Base-by-base conservation (phyloP, 2,888 invertebrate genomes). In the Polydrusus cervinus region DNA sequence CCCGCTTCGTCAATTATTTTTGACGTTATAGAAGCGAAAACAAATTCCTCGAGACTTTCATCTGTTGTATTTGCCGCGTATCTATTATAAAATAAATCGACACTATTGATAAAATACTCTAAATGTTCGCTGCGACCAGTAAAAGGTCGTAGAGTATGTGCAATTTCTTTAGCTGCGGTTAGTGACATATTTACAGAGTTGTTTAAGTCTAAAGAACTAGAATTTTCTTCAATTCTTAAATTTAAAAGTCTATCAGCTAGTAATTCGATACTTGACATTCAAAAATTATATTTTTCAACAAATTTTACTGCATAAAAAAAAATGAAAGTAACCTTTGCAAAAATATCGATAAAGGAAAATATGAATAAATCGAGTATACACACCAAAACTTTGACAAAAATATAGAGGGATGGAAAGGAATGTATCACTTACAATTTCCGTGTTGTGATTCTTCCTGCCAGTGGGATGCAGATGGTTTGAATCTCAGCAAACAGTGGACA, bases 81-180 rank as follows among this genome's bases (percentile, higher is more conserved):
- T 14, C 71, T 49, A 43, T 65, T 43, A 49, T 71, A 71, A 49
- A 71, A 65, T 13, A 18, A 65, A 71, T 71, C 65, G n/a, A 71
- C 55, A 14, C 55, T 51, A 60, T 30, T 47, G 0, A 67, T 60
- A 73, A 73, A 73, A 8, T 6, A 73, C 38, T 60, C 73, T 30
- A 73, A 60, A 67, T 67, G 71, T 71, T 71, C 71, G 25, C 62
- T 62, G 18, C 38, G 55, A 11, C 67, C 67, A 9, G 62, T 9
- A 38, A 62, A 62, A 7, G 20, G 25, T 20, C 45, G 25, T n/a
- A 71, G 1, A 13, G 71, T 71, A 13, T 34, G 34, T 11, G 62
- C 71, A 64, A 71, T 71, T 71, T 71, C 71, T 71, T 61, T 71
- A 5, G 71, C 71, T n/a, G 70, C 70, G 3, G 5, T 16, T 11